Evolutionary conservation across 2,797 vertebrate genomes (phyloP).

Genomic region (Adrianichthys oophorus): DNA sequence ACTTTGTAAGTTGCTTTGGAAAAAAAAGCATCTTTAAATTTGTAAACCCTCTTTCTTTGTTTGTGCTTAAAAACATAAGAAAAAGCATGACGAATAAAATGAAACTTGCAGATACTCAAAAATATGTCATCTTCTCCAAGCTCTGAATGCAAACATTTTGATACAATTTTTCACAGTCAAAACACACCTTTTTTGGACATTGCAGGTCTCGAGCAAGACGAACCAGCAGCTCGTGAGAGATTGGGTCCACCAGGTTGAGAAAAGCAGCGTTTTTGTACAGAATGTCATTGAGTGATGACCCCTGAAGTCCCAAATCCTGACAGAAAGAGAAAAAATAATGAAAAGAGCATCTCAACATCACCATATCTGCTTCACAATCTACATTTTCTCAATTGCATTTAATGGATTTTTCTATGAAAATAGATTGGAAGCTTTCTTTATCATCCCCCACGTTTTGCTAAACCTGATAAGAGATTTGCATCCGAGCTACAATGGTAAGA

Average conservation of each 20-base stretch:
- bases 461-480: constrained; percentile 35
- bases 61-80: too few relatives aligned
- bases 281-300: constrained; percentile 87
- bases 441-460: constrained; percentile 26
- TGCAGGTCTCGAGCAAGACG: constrained; percentile 87
- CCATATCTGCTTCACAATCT: constrained; percentile 4
- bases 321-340: constrained; percentile 11
- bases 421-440: constrained; percentile 41
- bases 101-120: too few relatives aligned
- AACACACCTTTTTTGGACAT: constrained; percentile 88
- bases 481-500: neutral
- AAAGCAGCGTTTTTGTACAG: constrained; percentile 88
- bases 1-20: too few relatives aligned
- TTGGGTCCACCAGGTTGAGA: constrained; percentile 91
- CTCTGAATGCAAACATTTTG: neutral
- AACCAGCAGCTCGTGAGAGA: constrained; percentile 88
- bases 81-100: too few relatives aligned
- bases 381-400: constrained; percentile 29
- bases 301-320: constrained; percentile 89
- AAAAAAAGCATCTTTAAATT: too few relatives aligned
- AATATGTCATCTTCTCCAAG: too few relatives aligned
- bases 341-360: constrained; percentile 3
- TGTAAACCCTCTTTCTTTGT: too few relatives aligned
- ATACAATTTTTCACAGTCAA: neutral
- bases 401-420: constrained; percentile 33